phyloP scores from a whole-genome alignment of 2,888 invertebrate species.

The Cantharis rustica region DNA sequence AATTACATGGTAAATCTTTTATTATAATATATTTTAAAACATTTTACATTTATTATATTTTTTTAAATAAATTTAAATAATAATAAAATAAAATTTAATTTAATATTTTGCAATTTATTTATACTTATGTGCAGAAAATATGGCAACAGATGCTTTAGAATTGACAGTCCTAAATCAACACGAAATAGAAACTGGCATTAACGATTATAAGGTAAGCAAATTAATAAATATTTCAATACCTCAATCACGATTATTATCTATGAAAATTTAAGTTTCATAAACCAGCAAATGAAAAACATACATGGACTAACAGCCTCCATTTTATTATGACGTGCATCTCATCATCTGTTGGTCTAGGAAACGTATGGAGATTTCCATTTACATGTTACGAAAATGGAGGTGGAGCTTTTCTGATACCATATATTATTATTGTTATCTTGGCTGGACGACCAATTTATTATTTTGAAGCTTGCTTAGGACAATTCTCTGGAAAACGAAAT shows the following conservation, averaged over 20 bases:
- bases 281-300: constrained; percentile 34
- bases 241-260: neutral
- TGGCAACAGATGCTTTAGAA: neutral
- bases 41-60: no score
- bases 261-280: neutral
- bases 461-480: neutral
- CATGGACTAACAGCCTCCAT: constrained; percentile 70
- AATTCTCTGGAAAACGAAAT: constrained; percentile 8
- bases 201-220: neutral
- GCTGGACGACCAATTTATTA: neutral
- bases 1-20: no score
- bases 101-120: no score
- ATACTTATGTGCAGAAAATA: neutral
- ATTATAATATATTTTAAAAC: no score
- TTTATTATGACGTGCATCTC: constrained; percentile 77
- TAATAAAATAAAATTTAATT: no score
- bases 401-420: constrained; percentile 57
- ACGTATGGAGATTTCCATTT: constrained; percentile 70
- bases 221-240: neutral
- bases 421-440: neutral
- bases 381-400: constrained; percentile 74
- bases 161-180: neutral
- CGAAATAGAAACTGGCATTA: neutral
- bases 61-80: no score
- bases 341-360: constrained; percentile 73